These are phyloP conservation scores for Natrix natrix DNA, from an alignment of 2,797 vertebrate genomes.

Conservation along the genomic window DNA sequence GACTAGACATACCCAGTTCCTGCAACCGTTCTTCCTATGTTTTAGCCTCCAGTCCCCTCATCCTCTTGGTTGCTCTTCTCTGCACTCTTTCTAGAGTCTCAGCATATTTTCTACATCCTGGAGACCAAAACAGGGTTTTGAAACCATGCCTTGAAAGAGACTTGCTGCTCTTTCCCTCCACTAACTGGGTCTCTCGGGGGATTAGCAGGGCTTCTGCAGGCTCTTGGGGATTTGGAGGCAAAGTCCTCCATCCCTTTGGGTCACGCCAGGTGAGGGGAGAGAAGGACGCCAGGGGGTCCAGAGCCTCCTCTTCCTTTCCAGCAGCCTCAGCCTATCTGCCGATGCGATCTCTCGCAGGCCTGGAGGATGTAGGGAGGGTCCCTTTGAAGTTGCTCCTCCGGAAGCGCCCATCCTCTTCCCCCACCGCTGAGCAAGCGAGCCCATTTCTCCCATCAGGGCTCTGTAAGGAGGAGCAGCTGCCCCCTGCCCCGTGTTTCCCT, in stretches of 20 bases:
- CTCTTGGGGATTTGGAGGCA: neutral
- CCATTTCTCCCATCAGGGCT: neutral
- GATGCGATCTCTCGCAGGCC: neutral
- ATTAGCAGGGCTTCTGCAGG: neutral
- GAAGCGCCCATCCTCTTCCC: neutral
- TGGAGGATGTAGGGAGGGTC: neutral
- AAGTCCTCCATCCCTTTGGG: neutral
- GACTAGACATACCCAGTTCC: too few species aligned
- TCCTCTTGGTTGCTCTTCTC: too few species aligned
- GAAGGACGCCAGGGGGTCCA: neutral
- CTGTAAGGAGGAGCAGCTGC: neutral
- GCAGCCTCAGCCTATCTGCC: neutral
- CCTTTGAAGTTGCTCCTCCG: neutral
- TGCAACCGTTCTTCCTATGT: too few species aligned
- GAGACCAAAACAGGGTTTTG: too few species aligned
- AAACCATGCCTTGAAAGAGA: too few species aligned
- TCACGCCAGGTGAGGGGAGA: neutral
- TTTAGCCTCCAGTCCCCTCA: too few species aligned
- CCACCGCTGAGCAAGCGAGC: neutral
- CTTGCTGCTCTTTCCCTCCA: neutral
- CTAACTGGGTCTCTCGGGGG: conserved; percentile 11
- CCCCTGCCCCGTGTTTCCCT: neutral
- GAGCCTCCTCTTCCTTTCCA: neutral
- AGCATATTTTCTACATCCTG: too few species aligned
- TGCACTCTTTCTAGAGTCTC: too few species aligned